Conservation (phyloP, 2,113 vertebrate species). For the Panthera uncia region DNA sequence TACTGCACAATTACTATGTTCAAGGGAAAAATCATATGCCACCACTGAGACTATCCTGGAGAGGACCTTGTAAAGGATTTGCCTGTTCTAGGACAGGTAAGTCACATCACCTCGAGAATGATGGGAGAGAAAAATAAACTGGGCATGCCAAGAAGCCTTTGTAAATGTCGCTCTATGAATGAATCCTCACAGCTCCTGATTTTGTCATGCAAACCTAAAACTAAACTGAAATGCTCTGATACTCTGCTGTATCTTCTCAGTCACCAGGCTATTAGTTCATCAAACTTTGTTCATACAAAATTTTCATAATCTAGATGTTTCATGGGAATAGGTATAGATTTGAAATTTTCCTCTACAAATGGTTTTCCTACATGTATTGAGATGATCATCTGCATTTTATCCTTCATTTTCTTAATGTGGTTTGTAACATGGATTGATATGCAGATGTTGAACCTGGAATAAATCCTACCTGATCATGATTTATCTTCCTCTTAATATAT, state of each 20-base stretch:
- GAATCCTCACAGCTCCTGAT: neutral
- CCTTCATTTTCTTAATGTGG: no score
- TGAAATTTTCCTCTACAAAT: no score
- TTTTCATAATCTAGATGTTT: neutral
- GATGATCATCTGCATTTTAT: no score
- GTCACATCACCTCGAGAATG: neutral
- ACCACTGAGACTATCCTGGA: neutral
- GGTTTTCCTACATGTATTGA: no score
- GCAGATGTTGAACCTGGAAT: no score
- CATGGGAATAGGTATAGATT: no score
- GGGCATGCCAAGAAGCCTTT: neutral
- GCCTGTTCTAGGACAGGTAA: neutral
- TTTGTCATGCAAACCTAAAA: neutral
- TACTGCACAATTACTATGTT: neutral
- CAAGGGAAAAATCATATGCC: neutral
- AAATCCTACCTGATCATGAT: no score
- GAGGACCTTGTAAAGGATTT: neutral
- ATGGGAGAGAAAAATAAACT: neutral
- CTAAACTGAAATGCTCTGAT: neutral
- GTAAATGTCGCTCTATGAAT: slow-evolving; percentile 19
- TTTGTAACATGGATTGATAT: no score
- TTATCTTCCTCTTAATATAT: no score
- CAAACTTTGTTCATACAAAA: no score
- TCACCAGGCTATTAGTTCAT: neutral
- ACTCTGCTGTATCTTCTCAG: neutral